A percentile compares a stretch with the other conserved stretches of the same genome.
phyloP scores from a whole-genome alignment of 2,113 vertebrate genomes.

The Tricholaema leucomelas region DNA sequence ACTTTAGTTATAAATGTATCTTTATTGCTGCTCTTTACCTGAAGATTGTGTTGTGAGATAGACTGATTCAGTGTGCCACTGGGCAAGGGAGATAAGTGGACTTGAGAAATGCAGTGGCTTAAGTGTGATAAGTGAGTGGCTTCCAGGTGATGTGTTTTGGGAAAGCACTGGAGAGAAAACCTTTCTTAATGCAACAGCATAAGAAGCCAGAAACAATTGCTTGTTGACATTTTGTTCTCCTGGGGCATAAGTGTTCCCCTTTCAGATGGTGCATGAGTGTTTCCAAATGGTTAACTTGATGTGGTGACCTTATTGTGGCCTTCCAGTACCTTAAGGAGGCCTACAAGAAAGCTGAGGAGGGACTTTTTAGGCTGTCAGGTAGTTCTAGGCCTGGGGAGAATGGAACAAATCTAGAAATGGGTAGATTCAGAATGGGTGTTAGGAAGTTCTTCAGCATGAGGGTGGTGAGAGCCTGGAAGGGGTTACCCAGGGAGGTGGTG shows the following conservation, averaged over 20 bases:
- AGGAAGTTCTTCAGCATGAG: too few relatives aligned
- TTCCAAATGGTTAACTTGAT: not conserved
- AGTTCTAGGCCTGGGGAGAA: too few relatives aligned
- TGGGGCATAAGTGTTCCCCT: not conserved
- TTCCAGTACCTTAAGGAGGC: too few relatives aligned
- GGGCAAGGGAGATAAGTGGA: too few relatives aligned
- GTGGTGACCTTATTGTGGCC: too few relatives aligned
- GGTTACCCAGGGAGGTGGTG: too few relatives aligned
- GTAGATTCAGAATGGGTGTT: too few relatives aligned
- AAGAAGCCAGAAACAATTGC: not conserved
- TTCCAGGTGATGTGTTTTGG: not conserved
- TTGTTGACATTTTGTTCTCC: rapidly evolving
- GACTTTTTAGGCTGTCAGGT: too few relatives aligned
- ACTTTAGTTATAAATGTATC: not conserved
- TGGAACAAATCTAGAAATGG: too few relatives aligned
- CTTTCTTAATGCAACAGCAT: too few relatives aligned
- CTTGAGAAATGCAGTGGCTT: not conserved
- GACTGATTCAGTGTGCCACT: rapidly evolving
- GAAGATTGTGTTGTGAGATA: not conserved
- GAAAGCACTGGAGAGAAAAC: not conserved
- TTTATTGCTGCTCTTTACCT: not conserved
- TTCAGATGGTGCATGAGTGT: not conserved
- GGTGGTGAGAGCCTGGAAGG: too few relatives aligned
- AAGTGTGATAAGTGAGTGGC: not conserved
- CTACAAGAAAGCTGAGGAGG: too few relatives aligned